Evolutionary conservation across 2,888 invertebrate species (phyloP).

Genomic region (Heliconius erato): DNA sequence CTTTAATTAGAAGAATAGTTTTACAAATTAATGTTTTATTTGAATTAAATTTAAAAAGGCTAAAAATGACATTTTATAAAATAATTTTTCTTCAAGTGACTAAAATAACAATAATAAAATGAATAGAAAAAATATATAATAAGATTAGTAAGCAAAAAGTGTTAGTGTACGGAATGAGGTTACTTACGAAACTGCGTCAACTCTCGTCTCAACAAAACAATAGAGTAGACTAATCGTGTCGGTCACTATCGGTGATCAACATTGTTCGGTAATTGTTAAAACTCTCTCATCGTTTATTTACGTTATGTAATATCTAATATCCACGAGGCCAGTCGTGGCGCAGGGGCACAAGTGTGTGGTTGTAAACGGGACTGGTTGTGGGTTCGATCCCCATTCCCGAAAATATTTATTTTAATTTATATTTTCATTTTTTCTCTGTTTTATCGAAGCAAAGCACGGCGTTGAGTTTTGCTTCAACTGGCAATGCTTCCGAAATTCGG

Average conservation of each 20-base stretch:
- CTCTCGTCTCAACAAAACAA: conserved; percentile 30
- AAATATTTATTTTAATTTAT: too few relatives aligned
- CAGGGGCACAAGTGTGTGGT: too few relatives aligned
- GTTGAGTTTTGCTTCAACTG: too few relatives aligned
- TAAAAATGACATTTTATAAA: background rate
- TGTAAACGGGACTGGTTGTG: too few relatives aligned
- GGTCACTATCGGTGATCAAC: conserved; percentile 49
- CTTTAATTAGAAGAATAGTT: background rate
- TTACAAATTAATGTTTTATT: background rate
- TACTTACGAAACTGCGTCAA: conserved; percentile 32
- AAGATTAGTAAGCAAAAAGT: background rate
- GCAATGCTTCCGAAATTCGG: too few relatives aligned
- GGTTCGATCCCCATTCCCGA: too few relatives aligned
- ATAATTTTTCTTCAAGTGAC: background rate
- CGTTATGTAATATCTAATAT: conserved; percentile 45
- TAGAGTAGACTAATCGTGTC: conserved; percentile 35
- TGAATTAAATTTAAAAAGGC: background rate
- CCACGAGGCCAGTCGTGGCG: too few relatives aligned
- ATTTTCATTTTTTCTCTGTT: too few relatives aligned
- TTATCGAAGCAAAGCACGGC: too few relatives aligned
- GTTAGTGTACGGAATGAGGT: background rate
- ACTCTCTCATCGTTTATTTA: conserved; percentile 51
- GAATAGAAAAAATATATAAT: background rate
- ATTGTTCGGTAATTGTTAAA: conserved; percentile 53
- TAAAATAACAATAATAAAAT: background rate